Percentiles rank a stretch among this genome's conserved stretches.
Evolutionary conservation across 2,888 invertebrate genomes (phyloP).

Genomic region (Eubasilissa splendida): DNA sequence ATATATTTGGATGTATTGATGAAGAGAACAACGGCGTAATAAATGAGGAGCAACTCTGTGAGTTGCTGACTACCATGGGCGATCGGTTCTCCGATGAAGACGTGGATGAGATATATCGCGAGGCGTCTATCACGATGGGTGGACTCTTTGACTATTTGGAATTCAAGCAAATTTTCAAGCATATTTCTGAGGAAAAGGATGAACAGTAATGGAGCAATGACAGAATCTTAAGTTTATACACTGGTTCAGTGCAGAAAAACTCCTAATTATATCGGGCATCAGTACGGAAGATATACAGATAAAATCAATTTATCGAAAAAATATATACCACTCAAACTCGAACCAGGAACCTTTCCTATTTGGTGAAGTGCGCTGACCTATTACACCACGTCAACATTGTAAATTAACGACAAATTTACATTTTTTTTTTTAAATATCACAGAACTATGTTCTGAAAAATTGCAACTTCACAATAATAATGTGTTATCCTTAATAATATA

Average conservation of each 20-base stretch:
- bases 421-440: too few relatives aligned
- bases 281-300: too few relatives aligned
- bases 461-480: too few relatives aligned
- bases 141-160: conserved; percentile 97
- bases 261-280: not conserved
- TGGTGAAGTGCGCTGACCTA: too few relatives aligned
- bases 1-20: conserved; percentile 91
- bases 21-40: conserved; percentile 95
- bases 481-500: too few relatives aligned
- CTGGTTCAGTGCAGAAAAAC: not conserved
- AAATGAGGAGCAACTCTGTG: conserved; percentile 94
- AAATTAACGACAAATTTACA: too few relatives aligned
- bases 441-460: too few relatives aligned
- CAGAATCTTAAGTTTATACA: not conserved
- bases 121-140: conserved; percentile 94
- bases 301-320: too few relatives aligned
- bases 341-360: too few relatives aligned
- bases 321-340: too few relatives aligned
- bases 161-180: conserved; percentile 98
- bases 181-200: conserved; percentile 99
- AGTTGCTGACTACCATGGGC: conserved; percentile 97
- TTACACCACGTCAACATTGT: too few relatives aligned
- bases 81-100: conserved; percentile 97
- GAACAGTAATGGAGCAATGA: conserved; percentile 68
- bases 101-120: conserved; percentile 98